These are phyloP conservation scores for Catharus fuscescens DNA, from an alignment of 2,113 vertebrate species.

Conservation along the genomic window DNA sequence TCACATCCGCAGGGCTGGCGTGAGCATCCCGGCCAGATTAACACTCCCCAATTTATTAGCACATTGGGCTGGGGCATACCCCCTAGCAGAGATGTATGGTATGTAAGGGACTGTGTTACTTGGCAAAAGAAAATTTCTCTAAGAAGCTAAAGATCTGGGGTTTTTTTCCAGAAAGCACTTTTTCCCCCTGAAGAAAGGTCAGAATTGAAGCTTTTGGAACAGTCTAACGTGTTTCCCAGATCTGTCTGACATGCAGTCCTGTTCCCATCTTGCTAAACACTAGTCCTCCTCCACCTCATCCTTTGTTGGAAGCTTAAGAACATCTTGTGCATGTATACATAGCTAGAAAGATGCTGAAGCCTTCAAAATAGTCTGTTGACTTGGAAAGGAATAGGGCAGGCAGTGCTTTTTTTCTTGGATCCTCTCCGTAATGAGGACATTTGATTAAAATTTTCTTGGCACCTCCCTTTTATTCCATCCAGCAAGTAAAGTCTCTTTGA, in stretches of 20 bases:
- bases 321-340: neutral
- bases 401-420: constrained; percentile 35
- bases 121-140: constrained; percentile 30
- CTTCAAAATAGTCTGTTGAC: constrained; percentile 45
- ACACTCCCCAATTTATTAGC: constrained; percentile 23
- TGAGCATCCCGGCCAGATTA: constrained; percentile 30
- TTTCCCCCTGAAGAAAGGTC: neutral
- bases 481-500: constrained; percentile 16
- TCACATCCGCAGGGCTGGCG: neutral
- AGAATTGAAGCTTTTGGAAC: constrained; percentile 17
- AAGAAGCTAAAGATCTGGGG: constrained; percentile 41
- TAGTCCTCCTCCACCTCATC: neutral
- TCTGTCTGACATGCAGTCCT: neutral
- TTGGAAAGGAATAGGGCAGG: neutral
- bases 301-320: constrained; percentile 42
- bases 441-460: constrained; percentile 62
- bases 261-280: neutral
- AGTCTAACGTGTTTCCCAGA: constrained; percentile 23
- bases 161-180: constrained; percentile 7
- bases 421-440: constrained; percentile 8
- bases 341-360: neutral
- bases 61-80: constrained; percentile 34
- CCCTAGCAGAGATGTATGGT: constrained; percentile 6
- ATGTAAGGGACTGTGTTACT: constrained; percentile 48
- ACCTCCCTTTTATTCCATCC: neutral